Percentiles rank a stretch among this genome's conserved stretches.
Evolutionary conservation across 2,888 invertebrate species (phyloP).

Genomic region (Coleophora deauratella): DNA sequence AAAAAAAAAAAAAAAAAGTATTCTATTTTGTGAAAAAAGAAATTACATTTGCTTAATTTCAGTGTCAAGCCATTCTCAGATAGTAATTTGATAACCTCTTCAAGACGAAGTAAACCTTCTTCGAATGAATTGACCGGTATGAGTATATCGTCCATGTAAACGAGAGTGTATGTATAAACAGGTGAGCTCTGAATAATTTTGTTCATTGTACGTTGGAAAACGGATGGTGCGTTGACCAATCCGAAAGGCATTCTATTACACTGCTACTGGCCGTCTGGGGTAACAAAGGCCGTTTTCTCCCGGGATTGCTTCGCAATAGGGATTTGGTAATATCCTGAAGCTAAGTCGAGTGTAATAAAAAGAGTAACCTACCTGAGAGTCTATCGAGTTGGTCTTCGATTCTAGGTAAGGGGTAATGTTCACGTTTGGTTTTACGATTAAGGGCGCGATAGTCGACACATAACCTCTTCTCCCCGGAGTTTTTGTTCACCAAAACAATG

Average conservation of each 20-base stretch:
- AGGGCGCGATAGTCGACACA: conserved; percentile 1
- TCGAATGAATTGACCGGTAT: conserved; percentile 8
- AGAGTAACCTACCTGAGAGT: not conserved
- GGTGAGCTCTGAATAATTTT: too few relatives aligned
- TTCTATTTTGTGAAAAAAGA: conserved; percentile 13
- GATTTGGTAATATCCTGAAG: not conserved
- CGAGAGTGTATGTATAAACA: too few relatives aligned
- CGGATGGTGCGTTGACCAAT: conserved; percentile 22
- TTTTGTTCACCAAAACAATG: conserved; percentile 1
- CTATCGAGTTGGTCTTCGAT: not conserved
- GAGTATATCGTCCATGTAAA: conserved; percentile 16
- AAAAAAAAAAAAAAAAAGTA: too few relatives aligned
- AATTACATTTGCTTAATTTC: conserved; percentile 19
- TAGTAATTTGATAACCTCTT: not conserved
- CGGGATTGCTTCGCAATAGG: not conserved
- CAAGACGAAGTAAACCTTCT: conserved; percentile 8
- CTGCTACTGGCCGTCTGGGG: conserved; percentile 17
- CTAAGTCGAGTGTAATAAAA: not conserved
- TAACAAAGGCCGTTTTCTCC: not conserved
- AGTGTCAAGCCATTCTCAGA: conserved; percentile 7
- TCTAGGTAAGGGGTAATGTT: not conserved
- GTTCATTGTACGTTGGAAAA: conserved; percentile 19
- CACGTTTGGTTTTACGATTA: not conserved
- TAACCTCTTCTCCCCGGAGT: conserved; percentile 1
- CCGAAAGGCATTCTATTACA: conserved; percentile 28